Evolutionary conservation across 2,888 invertebrate species (phyloP), one percentile per base, ranked within the genome.

Genomic region (Rhamnusium bicolor): DNA sequence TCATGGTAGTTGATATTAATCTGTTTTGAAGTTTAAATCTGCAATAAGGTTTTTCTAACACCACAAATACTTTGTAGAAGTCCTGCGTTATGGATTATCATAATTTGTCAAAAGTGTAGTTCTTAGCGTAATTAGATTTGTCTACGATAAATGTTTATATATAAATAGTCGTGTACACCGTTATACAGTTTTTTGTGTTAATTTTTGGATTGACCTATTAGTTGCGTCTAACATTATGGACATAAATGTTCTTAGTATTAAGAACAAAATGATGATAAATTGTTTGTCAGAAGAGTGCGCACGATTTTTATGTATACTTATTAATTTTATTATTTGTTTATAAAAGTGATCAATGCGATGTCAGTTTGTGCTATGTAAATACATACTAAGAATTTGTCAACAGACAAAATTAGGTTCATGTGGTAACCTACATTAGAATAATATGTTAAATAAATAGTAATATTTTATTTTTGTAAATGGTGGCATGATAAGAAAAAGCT

Each of bases 1-100:
- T 58, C 58, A 58, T 18, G 32, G 8, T 18, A 14, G 29, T 58
- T 10, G 32, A 32, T 58, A 58, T 29, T 58, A 58, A 58, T 58
- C 32, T 32, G 58, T 16, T 32, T 16, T 58, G 58, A 32, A 58
- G 58, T 58, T 58, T 58, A 58, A 58, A 58, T 58, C 29, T 16
- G 58, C 58, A 32, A 32, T 58, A 29, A 19, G 32, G 16, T 58
- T 58, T 27, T 58, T 32, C 32, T 58, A 58, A 32, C 58, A 32
- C 58, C 27, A 8, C 29, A 32, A 29, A 29, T 58, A 58, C 32
- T 58, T 58, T 58, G 29, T 32, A 29, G 32, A 32, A 27, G 56
- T 32, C 40, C n/a, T 14, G 58, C 32, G 4, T 58, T 32, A 7
- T 58, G 29, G 58, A 58, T 58, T 58, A 58, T 29, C 32, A 58